A percentile compares a stretch with the other conserved stretches of the same genome.
phyloP scores from a whole-genome alignment of 1,140 invertebrate genomes.

The Drosophila nebulosa region DNA sequence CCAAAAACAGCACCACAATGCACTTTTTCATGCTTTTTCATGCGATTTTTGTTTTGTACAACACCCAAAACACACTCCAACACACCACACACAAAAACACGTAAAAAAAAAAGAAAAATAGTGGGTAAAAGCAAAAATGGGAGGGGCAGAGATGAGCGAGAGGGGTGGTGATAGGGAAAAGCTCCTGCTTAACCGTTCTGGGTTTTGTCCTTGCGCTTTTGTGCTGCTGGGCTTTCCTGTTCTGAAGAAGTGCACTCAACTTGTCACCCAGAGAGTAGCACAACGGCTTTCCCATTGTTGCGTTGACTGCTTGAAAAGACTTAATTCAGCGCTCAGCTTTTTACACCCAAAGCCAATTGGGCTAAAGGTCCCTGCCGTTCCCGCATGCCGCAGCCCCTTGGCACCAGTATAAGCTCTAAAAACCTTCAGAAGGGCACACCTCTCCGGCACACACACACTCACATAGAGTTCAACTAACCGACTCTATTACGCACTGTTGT shows the following conservation, averaged over 20 bases:
- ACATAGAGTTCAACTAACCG: slow-evolving; percentile 49
- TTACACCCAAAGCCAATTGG: slow-evolving; percentile 6
- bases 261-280: slow-evolving; percentile 63
- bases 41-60: slow-evolving; percentile 75
- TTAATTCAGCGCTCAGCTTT: slow-evolving; percentile 58
- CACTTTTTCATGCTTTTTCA: slow-evolving; percentile 73
- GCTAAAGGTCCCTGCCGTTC: background rate
- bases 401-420: background rate
- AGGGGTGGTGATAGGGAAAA: slow-evolving; percentile 20
- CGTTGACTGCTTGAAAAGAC: slow-evolving; percentile 64
- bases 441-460: background rate
- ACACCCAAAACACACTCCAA: slow-evolving; percentile 5
- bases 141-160: background rate
- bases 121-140: too few species aligned
- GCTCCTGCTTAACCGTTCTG: slow-evolving; percentile 42
- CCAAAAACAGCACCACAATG: slow-evolving; percentile 31
- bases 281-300: slow-evolving; percentile 68
- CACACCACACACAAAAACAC: too few species aligned
- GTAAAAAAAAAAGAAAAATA: background rate
- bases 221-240: slow-evolving; percentile 53
- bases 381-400: background rate
- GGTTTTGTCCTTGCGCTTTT: background rate
- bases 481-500: slow-evolving; percentile 64
- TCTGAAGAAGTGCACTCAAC: slow-evolving; percentile 78
- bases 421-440: background rate